These are phyloP conservation scores for Hyposmocoma kahamanoa DNA, from an alignment of 1,140 invertebrate species.

Conservation along the genomic window DNA sequence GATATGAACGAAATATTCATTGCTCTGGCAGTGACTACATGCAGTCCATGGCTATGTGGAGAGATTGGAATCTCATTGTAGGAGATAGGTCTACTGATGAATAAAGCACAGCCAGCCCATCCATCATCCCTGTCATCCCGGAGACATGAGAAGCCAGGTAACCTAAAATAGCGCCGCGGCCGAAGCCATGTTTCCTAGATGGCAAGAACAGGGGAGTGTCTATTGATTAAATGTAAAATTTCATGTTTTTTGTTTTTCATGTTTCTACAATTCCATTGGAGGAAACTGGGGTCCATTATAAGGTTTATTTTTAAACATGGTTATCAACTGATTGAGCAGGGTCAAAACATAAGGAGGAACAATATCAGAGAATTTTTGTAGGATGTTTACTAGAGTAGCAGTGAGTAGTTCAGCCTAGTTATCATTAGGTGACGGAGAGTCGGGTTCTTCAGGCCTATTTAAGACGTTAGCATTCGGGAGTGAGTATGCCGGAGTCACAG, in stretches of 20 bases:
- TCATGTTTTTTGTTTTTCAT: slow-evolving; percentile 13
- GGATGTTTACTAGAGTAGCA: background rate
- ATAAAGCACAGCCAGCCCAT: background rate
- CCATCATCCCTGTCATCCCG: slow-evolving; percentile 17
- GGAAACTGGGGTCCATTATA: background rate
- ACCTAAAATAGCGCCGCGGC: slow-evolving; percentile 7
- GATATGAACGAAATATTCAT: background rate
- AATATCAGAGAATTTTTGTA: background rate
- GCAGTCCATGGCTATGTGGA: background rate
- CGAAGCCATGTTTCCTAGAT: slow-evolving; percentile 19
- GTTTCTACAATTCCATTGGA: slow-evolving; percentile 21
- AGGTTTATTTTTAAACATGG: background rate
- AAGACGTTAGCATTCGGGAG: background rate
- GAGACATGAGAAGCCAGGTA: slow-evolving; percentile 14
- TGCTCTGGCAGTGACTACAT: background rate
- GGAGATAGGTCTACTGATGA: background rate
- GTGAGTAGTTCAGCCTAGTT: background rate
- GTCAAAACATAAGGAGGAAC: background rate
- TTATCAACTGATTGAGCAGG: background rate
- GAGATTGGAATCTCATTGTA: background rate
- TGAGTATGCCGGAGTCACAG: background rate
- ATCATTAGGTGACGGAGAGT: background rate
- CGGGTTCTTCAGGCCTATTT: background rate
- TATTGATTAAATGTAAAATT: no score
- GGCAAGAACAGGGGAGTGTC: slow-evolving; percentile 11